Evolutionary conservation across 2,797 vertebrate genomes (phyloP).

Genomic region (Choloepus didactylus): DNA sequence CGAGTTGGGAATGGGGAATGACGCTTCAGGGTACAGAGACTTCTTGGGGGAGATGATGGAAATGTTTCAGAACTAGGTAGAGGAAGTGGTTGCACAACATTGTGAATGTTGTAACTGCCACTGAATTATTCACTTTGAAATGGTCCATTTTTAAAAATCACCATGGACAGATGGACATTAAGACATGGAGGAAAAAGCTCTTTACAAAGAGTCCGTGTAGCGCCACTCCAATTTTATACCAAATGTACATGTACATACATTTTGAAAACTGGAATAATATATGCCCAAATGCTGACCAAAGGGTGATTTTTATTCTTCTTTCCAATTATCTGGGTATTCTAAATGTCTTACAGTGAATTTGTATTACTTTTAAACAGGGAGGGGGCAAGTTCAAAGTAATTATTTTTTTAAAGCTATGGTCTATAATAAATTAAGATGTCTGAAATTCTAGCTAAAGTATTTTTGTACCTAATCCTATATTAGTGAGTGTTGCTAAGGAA

Average conservation of each 20-base stretch:
- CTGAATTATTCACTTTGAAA: no score
- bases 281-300: not conserved
- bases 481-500: slow-evolving; percentile 77
- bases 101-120: no score
- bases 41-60: no score
- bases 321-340: slow-evolving; percentile 4
- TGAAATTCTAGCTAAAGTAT: slow-evolving; percentile 69
- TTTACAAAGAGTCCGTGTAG: not conserved
- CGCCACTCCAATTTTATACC: not conserved
- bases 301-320: not conserved
- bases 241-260: not conserved
- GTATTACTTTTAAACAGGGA: not conserved
- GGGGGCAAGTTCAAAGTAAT: not conserved
- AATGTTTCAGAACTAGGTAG: no score
- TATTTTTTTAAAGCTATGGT: slow-evolving; percentile 23
- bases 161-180: not conserved
- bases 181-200: not conserved
- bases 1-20: no score
- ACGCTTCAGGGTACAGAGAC: no score
- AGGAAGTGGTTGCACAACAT: no score
- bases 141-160: not conserved
- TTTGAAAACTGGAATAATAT: not conserved
- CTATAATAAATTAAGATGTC: slow-evolving; percentile 67
- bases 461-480: slow-evolving; percentile 63
- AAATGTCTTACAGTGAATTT: not conserved